Conservation (phyloP, 2,797 vertebrate genomes). For the Lemur catta region DNA sequence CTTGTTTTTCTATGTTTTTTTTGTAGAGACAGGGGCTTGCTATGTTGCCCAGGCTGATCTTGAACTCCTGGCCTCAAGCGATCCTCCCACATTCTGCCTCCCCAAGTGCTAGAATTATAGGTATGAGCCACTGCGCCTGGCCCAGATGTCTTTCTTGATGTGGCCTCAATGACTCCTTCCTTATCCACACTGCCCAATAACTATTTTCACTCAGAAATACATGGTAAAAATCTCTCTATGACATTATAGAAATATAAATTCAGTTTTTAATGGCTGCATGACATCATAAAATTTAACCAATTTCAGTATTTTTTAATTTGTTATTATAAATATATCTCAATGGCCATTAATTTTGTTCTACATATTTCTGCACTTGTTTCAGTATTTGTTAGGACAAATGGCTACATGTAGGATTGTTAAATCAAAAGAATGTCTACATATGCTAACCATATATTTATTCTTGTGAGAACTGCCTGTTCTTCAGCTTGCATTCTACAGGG, state of each 20-base stretch:
- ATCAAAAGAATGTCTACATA: neutral
- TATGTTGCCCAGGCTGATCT: neutral
- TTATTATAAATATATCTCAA: neutral
- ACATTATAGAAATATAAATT: neutral
- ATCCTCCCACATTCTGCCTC: neutral
- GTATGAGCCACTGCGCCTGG: neutral
- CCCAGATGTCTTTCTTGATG: neutral
- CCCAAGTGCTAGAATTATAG: neutral
- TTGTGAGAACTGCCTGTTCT: neutral
- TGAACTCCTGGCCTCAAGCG: neutral
- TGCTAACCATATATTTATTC: neutral
- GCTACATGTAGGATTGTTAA: neutral
- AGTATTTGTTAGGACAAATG: neutral
- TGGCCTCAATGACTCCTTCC: neutral
- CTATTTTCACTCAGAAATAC: conserved; percentile 2
- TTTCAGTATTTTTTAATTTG: neutral
- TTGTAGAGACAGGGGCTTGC: neutral
- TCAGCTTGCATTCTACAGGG: neutral
- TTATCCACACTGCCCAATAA: neutral
- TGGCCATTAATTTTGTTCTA: neutral
- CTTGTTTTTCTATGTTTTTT: neutral
- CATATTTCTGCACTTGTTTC: neutral
- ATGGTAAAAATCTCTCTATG: neutral
- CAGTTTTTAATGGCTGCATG: neutral
- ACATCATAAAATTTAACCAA: neutral